phyloP scores from a whole-genome alignment of 2,888 invertebrate species.

The Cheilosia scutellata region DNA sequence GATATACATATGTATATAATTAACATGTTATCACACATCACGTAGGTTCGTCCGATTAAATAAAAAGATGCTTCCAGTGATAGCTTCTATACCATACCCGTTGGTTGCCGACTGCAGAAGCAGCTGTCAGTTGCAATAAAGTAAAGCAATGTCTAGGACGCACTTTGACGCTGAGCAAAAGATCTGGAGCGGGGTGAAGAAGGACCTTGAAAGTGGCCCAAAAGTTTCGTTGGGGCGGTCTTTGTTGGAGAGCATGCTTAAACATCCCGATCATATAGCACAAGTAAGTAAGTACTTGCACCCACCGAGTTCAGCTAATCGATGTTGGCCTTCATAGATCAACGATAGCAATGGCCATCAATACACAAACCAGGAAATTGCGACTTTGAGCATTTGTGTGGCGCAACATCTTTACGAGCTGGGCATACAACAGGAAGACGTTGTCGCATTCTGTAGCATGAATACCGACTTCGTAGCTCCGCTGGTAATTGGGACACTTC shows the following conservation, averaged over 20 bases:
- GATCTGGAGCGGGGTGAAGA: conserved; percentile 41
- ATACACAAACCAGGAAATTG: conserved; percentile 80
- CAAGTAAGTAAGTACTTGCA: conserved; percentile 3
- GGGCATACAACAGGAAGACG: conserved; percentile 80
- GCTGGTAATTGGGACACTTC: conserved; percentile 78
- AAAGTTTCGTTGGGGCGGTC: conserved; percentile 38
- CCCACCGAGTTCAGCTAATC: background rate
- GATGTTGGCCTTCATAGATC: conserved; percentile 76
- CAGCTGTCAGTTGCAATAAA: too few relatives aligned
- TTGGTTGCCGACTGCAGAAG: too few relatives aligned
- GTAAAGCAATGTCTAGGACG: background rate
- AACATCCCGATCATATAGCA: conserved; percentile 16
- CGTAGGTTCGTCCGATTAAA: too few relatives aligned
- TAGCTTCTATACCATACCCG: too few relatives aligned
- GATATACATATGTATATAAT: too few relatives aligned
- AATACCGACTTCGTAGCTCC: conserved; percentile 82
- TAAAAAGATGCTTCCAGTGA: too few relatives aligned
- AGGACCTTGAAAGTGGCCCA: background rate
- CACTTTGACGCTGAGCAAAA: conserved; percentile 17
- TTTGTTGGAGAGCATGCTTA: conserved; percentile 12
- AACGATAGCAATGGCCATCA: conserved; percentile 80
- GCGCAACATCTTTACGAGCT: conserved; percentile 79
- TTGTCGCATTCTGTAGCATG: conserved; percentile 81
- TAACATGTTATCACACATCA: too few relatives aligned
- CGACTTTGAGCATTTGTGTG: conserved; percentile 80